Evolutionary conservation across 92 coral and sea anemone genomes (phyloP).

Genomic region (Porites lobata): DNA sequence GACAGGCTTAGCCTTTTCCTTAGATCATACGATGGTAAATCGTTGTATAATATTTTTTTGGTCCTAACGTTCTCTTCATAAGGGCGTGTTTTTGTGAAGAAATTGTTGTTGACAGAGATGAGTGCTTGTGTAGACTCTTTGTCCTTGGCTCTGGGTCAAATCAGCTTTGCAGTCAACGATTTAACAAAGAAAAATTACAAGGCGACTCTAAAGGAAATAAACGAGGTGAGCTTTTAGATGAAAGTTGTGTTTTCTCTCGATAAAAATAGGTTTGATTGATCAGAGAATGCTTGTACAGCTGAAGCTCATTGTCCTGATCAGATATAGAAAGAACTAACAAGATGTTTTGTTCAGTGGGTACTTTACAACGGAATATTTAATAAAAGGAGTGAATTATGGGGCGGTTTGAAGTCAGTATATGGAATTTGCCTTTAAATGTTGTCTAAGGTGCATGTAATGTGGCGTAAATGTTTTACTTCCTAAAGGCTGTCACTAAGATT

Average conservation of each 20-base stretch:
- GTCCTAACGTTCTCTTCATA: not conserved
- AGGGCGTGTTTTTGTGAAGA: constrained; percentile 23
- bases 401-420: not conserved
- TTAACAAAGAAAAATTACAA: constrained; percentile 96
- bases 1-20: not conserved
- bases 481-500: too few relatives aligned
- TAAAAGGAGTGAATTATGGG: not conserved
- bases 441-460: not conserved
- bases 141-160: constrained; percentile 95
- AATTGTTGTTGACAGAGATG: constrained; percentile 47
- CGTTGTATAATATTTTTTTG: not conserved
- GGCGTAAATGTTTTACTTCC: too few relatives aligned
- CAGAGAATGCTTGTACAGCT: too few relatives aligned
- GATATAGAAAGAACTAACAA: too few relatives aligned
- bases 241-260: not conserved
- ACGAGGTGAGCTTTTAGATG: constrained; percentile 68
- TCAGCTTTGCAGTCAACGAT: constrained; percentile 94
- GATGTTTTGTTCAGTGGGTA: too few relatives aligned
- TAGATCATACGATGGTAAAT: constrained; percentile 6
- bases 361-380: too few relatives aligned
- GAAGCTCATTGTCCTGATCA: too few relatives aligned
- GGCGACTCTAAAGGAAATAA: constrained; percentile 89
- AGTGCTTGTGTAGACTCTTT: constrained; percentile 90
- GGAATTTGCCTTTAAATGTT: not conserved
- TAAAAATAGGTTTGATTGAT: not conserved